These are phyloP conservation scores for Odontesthes bonariensis DNA, from an alignment of 2,113 vertebrate genomes.

Conservation along the genomic window DNA sequence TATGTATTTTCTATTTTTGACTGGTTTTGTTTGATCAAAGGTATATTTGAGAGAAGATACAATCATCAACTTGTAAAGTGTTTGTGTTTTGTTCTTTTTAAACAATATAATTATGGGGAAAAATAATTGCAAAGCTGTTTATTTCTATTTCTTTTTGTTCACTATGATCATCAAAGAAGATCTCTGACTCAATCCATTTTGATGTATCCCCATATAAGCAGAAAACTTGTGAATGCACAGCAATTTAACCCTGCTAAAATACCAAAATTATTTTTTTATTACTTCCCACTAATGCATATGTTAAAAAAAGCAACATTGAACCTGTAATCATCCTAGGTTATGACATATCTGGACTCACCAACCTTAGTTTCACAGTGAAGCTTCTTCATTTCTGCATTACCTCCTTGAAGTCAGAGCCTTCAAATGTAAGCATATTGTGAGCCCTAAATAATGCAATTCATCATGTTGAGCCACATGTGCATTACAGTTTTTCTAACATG, in stretches of 20 bases:
- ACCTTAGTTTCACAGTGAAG: conserved; percentile 12
- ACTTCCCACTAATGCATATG: neutral
- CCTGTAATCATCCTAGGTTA: neutral
- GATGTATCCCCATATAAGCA: no score
- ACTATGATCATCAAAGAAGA: no score
- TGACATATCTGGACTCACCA: neutral
- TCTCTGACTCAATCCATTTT: no score
- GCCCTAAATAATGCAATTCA: conserved; percentile 54
- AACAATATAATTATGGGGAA: neutral
- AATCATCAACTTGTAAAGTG: neutral
- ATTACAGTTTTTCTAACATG: conserved; percentile 50
- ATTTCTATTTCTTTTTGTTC: neutral
- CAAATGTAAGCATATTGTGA: conserved; percentile 34
- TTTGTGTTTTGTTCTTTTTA: neutral
- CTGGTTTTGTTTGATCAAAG: no score
- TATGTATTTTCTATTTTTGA: no score
- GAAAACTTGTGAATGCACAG: no score
- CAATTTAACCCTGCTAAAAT: no score
- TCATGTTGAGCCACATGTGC: conserved; percentile 40
- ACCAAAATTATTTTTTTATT: neutral
- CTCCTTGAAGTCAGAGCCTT: conserved; percentile 14
- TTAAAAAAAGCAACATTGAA: neutral
- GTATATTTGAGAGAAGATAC: no score
- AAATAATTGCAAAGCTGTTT: neutral
- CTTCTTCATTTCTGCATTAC: conserved; percentile 3